Base-by-base conservation (phyloP, 1,140 invertebrate genomes). In the Aphis gossypii region DNA sequence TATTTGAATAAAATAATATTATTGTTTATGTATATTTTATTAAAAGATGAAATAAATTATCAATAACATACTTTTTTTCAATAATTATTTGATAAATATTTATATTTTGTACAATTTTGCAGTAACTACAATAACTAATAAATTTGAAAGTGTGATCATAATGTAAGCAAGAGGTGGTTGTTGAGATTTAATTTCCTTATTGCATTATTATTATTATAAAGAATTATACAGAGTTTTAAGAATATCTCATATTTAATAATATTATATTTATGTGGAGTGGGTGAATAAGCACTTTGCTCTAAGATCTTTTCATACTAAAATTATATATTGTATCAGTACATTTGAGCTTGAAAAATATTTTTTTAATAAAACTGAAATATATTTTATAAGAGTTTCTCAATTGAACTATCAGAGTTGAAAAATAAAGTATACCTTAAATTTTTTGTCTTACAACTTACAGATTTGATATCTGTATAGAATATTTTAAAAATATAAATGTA, bases 11-110 rank as follows among this genome's bases (percentile, higher is more conserved):
- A 90, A 68, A 25, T 68, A 60, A 44, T 51, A 23, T 90, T 90
- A 68, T 90, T 90, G 38, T 60, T 44, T 68, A 90, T 90, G 56
- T 68, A 90, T 90, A 90, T 46, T 90, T 90, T 90, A 90, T 90
- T 60, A 30, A n/a, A 68, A 76, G 0, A 60, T 68, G 5, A 68
- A 90, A 90, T 90, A 90, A 44, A 90, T 90, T 44, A 90, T 90
- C 44, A 60, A 68, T n/a, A 68, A 90, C 25, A 90, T 68, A 68
- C 25, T n/a, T 60, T 68, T 68, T 88, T 88, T 51, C 30, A 20
- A 48, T 87, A 87, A 35, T 48, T 48, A 87, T 86, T 86, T 86
- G 41, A 25, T 86, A 84, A 84, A 84, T 82, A 84, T 46, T 87
- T 51, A 87, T 87, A 2, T 9, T 87, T 84, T 86, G n/a, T 87